Evolutionary conservation across 2,113 vertebrate species (phyloP).

Genomic region (Xiphorhynchus elegans): DNA sequence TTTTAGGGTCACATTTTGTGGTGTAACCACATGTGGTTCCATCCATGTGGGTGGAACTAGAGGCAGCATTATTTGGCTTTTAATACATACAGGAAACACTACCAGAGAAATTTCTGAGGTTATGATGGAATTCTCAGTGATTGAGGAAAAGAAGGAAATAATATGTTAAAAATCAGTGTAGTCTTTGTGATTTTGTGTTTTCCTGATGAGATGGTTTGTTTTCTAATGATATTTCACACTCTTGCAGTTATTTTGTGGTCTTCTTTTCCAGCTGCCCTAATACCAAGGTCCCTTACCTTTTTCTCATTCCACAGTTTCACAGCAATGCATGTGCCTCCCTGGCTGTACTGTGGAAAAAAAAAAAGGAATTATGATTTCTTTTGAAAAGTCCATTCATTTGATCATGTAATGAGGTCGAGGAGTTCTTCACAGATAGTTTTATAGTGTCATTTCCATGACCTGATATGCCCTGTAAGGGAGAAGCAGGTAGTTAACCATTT

Average conservation of each 20-base stretch:
- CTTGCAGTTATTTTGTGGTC: background rate
- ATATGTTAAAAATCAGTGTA: background rate
- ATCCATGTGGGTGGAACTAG: background rate
- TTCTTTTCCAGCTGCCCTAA: background rate
- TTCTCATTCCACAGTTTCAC: background rate
- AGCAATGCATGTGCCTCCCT: background rate
- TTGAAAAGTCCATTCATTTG: background rate
- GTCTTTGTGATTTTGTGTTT: background rate
- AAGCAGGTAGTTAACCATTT: background rate
- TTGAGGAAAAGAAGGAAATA: background rate
- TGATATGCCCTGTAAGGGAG: background rate
- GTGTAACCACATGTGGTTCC: background rate
- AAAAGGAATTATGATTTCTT: background rate
- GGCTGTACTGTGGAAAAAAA: background rate
- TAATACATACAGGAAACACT: background rate
- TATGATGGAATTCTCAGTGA: background rate
- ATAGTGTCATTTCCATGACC: background rate
- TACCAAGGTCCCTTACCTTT: background rate
- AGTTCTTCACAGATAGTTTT: background rate
- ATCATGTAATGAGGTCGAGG: background rate
- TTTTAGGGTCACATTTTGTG: slow-evolving; percentile 14
- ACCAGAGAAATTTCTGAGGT: background rate
- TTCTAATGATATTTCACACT: background rate
- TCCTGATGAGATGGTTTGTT: background rate
- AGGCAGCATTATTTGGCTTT: slow-evolving; percentile 18